Percentiles rank a stretch among this genome's conserved stretches.
phyloP scores from a whole-genome alignment of 2,888 invertebrate species.

The Pasiphila rectangulata region DNA sequence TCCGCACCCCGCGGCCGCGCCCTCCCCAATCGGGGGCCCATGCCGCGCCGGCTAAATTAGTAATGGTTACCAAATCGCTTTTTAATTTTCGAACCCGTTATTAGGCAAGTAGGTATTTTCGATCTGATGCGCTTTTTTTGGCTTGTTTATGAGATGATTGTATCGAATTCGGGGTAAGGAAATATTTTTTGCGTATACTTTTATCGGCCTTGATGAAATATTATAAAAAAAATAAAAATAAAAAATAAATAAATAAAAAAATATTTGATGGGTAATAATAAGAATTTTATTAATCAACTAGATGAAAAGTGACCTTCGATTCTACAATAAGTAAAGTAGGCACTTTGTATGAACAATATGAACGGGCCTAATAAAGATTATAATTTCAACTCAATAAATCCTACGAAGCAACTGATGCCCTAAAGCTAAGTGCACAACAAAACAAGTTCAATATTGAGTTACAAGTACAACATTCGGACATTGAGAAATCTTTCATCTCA shows the following conservation, averaged over 20 bases:
- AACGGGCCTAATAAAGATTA: neutral
- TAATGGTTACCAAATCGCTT: conserved; percentile 78
- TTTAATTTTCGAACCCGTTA: conserved; percentile 73
- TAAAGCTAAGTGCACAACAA: conserved; percentile 33
- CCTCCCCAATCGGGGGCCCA: conserved; percentile 72
- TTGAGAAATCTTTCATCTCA: conserved; percentile 76
- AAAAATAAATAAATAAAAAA: too few species aligned
- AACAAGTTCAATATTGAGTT: conserved; percentile 65
- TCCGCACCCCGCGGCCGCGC: conserved; percentile 45
- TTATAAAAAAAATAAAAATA: too few species aligned
- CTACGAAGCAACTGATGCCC: conserved; percentile 12
- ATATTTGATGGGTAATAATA: too few species aligned
- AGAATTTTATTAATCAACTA: too few species aligned
- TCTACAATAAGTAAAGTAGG: too few species aligned
- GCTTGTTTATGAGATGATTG: too few species aligned
- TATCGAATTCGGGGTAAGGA: too few species aligned
- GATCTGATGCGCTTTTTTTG: conserved; percentile 42
- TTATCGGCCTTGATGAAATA: too few species aligned
- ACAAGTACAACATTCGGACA: conserved; percentile 69
- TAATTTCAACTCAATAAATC: conserved; percentile 6
- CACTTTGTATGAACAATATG: neutral
- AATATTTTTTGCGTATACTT: neutral
- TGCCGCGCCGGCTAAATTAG: conserved; percentile 72
- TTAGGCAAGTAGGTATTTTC: conserved; percentile 55
- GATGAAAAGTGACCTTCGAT: too few species aligned